Percentiles rank a stretch among this genome's conserved stretches.
These are phyloP conservation scores for Nephotettix cincticeps DNA, from an alignment of 1,140 invertebrate genomes.

Conservation along the genomic window DNA sequence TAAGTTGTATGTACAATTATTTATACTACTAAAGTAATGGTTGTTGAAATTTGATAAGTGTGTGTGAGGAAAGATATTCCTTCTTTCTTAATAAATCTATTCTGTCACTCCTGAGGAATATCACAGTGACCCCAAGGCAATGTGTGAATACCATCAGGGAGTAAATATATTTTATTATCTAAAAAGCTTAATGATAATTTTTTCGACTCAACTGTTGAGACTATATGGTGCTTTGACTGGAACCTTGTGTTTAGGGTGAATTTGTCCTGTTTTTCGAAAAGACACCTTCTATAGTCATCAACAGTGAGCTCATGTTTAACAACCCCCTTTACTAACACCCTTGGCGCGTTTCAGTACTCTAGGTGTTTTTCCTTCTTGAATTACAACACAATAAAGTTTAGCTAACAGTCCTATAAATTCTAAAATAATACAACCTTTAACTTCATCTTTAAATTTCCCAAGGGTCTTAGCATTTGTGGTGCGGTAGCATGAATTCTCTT, in stretches of 20 bases:
- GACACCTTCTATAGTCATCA: background rate
- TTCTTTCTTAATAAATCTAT: background rate
- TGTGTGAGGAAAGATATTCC: too few relatives aligned
- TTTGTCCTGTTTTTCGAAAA: background rate
- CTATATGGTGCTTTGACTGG: background rate
- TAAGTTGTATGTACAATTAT: too few relatives aligned
- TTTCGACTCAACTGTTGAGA: background rate
- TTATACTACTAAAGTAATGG: too few relatives aligned
- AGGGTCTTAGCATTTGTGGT: slow-evolving; percentile 47
- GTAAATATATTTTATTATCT: background rate
- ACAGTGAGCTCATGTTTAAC: background rate
- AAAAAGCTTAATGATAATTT: background rate
- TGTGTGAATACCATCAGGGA: background rate
- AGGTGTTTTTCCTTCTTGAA: background rate
- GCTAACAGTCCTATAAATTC: slow-evolving; percentile 47
- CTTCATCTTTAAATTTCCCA: slow-evolving; percentile 53
- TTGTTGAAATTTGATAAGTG: too few relatives aligned
- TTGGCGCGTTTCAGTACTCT: background rate
- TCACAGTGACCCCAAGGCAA: background rate
- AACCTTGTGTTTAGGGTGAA: background rate
- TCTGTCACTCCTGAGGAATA: background rate
- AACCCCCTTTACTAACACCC: background rate
- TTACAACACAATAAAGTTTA: slow-evolving; percentile 48
- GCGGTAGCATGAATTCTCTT: slow-evolving; percentile 1
- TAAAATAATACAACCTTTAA: slow-evolving; percentile 43